phyloP scores from a whole-genome alignment of 2,797 vertebrate genomes.

The Chaetophractus vellerosus region DNA sequence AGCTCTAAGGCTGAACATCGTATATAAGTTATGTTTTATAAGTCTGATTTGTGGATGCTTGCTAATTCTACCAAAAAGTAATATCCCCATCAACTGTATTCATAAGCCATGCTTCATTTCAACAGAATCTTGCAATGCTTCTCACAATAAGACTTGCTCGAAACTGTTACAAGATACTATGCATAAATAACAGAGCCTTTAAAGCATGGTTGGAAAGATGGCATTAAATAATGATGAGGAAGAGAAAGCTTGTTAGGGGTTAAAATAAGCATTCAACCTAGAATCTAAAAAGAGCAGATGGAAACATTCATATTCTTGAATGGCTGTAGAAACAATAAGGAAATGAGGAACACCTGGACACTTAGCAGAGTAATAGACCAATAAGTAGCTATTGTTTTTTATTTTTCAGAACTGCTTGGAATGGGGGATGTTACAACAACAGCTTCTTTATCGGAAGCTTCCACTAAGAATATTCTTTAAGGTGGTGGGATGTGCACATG shows the following conservation, averaged over 20 bases:
- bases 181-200: neutral
- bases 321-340: neutral
- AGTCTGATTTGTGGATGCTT: neutral
- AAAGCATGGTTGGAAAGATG: neutral
- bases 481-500: constrained; percentile 48
- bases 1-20: constrained; percentile 35
- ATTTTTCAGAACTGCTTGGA: constrained; percentile 41
- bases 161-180: neutral
- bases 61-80: neutral
- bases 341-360: neutral
- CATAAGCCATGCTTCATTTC: neutral
- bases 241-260: neutral
- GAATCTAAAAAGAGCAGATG: neutral
- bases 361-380: neutral
- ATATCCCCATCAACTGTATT: neutral
- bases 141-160: neutral
- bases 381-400: neutral
- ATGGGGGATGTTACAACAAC: neutral
- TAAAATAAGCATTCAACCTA: neutral
- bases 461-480: constrained; percentile 34
- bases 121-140: neutral
- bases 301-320: neutral
- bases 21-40: neutral
- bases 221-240: neutral
- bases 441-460: constrained; percentile 43